phyloP scores from a whole-genome alignment of 92 coral and sea anemone species.

The Zoanthus solanderi region DNA sequence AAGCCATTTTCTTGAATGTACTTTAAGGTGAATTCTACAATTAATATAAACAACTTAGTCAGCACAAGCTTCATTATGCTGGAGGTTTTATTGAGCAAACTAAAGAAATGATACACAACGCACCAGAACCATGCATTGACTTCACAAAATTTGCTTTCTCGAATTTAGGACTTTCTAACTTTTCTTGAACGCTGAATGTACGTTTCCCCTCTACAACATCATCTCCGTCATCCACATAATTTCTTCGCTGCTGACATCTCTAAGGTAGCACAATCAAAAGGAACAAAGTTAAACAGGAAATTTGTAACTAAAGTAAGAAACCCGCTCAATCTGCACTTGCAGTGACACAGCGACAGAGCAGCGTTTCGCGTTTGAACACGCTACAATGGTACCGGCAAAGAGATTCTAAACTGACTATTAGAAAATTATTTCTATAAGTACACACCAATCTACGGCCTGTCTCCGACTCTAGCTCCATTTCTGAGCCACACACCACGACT shows the following conservation, averaged over 20 bases:
- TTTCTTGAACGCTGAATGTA: constrained; percentile 94
- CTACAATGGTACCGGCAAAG: constrained; percentile 26
- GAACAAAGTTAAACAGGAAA: constrained; percentile 52
- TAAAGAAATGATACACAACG: constrained; percentile 65
- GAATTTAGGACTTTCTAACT: constrained; percentile 86
- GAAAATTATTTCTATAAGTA: constrained; percentile 62
- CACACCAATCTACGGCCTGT: constrained; percentile 91
- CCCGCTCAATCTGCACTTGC: constrained; percentile 15
- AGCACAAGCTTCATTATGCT: constrained; percentile 49
- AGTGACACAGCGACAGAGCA: not conserved
- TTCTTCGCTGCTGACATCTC: constrained; percentile 94
- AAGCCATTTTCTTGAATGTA: constrained; percentile 91
- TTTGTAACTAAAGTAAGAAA: constrained; percentile 31
- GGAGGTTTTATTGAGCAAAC: constrained; percentile 63
- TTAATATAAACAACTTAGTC: constrained; percentile 58
- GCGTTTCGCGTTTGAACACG: constrained; percentile 35
- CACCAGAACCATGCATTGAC: constrained; percentile 88
- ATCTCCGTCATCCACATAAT: constrained; percentile 90
- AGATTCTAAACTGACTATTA: constrained; percentile 7
- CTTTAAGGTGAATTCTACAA: constrained; percentile 86
- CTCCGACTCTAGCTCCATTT: constrained; percentile 80
- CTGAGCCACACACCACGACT: constrained; percentile 64
- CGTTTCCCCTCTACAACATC: constrained; percentile 98
- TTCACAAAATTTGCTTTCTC: constrained; percentile 79
- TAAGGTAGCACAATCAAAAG: constrained; percentile 60